Conservation (phyloP, 1,140 invertebrate genomes). For the Drosophila paulistorum region DNA sequence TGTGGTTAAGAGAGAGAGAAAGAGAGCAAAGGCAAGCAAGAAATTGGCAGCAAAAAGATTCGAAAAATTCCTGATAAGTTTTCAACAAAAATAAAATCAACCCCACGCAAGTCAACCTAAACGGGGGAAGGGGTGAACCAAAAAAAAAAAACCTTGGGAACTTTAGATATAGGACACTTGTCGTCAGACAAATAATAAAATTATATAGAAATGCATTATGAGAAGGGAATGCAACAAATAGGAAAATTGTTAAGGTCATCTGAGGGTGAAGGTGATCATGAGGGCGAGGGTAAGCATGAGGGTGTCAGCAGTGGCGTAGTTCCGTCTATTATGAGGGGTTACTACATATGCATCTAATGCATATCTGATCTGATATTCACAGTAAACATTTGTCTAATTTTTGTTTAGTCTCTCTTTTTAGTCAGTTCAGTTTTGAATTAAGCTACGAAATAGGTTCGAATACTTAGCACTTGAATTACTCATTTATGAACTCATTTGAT, state of each 20-base stretch:
- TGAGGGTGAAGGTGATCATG: conserved; percentile 18
- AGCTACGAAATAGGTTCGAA: too few relatives aligned
- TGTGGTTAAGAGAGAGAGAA: background rate
- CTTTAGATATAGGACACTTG: conserved; percentile 53
- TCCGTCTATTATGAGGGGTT: background rate
- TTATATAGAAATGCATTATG: conserved; percentile 65
- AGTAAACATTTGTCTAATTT: too few relatives aligned
- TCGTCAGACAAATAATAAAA: conserved; percentile 69
- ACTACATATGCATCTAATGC: too few relatives aligned
- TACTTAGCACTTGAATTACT: too few relatives aligned
- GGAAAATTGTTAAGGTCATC: conserved; percentile 10
- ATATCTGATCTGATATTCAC: too few relatives aligned
- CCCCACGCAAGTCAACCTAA: conserved; percentile 30
- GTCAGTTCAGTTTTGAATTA: too few relatives aligned
- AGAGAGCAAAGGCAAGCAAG: too few relatives aligned
- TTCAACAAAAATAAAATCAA: conserved; percentile 3
- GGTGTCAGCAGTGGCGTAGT: background rate
- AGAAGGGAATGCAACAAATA: conserved; percentile 41
- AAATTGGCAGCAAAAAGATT: too few relatives aligned
- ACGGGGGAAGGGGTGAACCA: conserved; percentile 14
- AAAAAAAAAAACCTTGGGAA: conserved; percentile 47
- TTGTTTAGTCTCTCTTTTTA: too few relatives aligned
- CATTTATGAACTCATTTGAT: too few relatives aligned
- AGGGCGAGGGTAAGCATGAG: background rate
- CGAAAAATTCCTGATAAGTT: too few relatives aligned